Conservation (phyloP, 2,797 vertebrate genomes). For the Gymnodraco acuticeps region DNA sequence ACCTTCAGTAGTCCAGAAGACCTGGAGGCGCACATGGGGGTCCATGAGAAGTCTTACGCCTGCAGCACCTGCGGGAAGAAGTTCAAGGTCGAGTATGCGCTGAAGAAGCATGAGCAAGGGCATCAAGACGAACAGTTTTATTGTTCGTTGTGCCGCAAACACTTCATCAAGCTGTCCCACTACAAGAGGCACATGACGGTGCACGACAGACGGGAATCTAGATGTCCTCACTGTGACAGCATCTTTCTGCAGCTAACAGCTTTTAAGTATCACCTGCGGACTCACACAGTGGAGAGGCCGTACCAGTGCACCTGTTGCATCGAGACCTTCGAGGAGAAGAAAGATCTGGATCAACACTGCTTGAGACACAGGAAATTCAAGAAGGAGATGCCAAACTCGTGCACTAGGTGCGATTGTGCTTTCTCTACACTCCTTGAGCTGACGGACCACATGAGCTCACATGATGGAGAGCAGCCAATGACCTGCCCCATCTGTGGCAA, state of each 20-base stretch:
- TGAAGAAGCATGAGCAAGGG: constrained; percentile 74
- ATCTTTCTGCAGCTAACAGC: constrained; percentile 86
- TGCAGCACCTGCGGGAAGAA: constrained; percentile 75
- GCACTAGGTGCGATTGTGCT: constrained; percentile 79
- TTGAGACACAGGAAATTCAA: constrained; percentile 83
- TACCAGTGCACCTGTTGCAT: constrained; percentile 86
- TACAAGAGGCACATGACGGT: constrained; percentile 84
- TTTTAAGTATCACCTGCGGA: constrained; percentile 88
- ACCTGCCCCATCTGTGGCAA: constrained; percentile 84
- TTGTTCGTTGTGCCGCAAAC: constrained; percentile 68
- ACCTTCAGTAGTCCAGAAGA: constrained; percentile 63
- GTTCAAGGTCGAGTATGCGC: constrained; percentile 75
- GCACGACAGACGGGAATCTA: constrained; percentile 83
- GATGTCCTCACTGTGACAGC: constrained; percentile 87
- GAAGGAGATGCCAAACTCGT: constrained; percentile 74
- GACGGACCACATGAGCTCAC: constrained; percentile 71
- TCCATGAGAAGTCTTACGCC: constrained; percentile 61
- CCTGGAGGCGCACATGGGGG: constrained; percentile 68
- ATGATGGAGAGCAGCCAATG: constrained; percentile 73
- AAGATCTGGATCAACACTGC: constrained; percentile 86
- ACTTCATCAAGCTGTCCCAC: constrained; percentile 73
- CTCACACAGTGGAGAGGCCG: constrained; percentile 86
- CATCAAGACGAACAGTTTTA: constrained; percentile 68
- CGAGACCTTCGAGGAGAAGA: constrained; percentile 85
- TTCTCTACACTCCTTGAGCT: constrained; percentile 76